These are phyloP conservation scores for Bombus cullumanus DNA, from an alignment of 1,140 invertebrate species.

Conservation along the genomic window DNA sequence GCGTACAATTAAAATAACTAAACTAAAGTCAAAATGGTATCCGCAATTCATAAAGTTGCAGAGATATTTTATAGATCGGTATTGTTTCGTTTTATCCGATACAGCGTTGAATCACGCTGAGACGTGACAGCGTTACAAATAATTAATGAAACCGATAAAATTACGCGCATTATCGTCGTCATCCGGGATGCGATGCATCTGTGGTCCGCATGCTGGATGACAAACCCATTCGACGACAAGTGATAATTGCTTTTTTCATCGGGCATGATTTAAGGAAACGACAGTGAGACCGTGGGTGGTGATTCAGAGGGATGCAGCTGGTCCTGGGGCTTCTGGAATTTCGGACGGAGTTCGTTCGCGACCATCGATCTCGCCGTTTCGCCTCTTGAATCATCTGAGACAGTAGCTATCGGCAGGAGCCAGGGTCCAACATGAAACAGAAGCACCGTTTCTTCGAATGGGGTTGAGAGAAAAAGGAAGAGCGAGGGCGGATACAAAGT, in stretches of 20 bases:
- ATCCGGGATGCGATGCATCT: neutral
- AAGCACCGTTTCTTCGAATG: slow-evolving; percentile 24
- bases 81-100: neutral
- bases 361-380: slow-evolving; percentile 53
- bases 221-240: neutral
- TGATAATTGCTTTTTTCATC: slow-evolving; percentile 37
- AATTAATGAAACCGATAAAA: slow-evolving; percentile 36
- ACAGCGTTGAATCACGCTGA: neutral
- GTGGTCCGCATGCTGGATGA: too few species aligned
- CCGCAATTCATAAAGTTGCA: neutral
- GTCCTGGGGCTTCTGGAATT: slow-evolving; percentile 57
- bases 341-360: slow-evolving; percentile 1
- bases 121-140: neutral
- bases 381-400: slow-evolving; percentile 45
- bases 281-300: slow-evolving; percentile 51
- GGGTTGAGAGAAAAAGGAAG: slow-evolving; percentile 3
- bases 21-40: too few species aligned
- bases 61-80: too few species aligned
- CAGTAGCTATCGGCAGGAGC: slow-evolving; percentile 55
- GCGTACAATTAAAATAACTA: too few species aligned
- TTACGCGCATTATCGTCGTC: neutral
- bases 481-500: slow-evolving; percentile 30
- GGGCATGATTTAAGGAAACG: slow-evolving; percentile 62
- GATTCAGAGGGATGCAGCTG: slow-evolving; percentile 22
- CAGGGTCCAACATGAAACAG: slow-evolving; percentile 30